Evolutionary conservation across 1,140 invertebrate genomes (phyloP), one percentile per base, ranked within the genome.

Genomic region (Battus philenor): DNA sequence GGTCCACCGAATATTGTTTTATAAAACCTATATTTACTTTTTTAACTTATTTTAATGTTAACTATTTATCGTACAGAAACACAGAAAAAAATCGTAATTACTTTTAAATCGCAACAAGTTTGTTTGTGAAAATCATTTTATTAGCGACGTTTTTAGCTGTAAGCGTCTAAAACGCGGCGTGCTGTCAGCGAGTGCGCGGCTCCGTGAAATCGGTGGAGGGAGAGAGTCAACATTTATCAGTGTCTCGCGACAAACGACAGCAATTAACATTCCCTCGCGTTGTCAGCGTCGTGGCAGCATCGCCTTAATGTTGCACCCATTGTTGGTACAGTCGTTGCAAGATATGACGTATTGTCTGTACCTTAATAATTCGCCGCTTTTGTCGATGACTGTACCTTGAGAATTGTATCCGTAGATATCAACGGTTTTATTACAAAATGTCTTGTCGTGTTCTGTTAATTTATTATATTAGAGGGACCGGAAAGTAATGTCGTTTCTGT

Each of bases 171-270:
- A 45, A 29, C 22, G 39, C 33, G 1, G 27, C 44, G 47, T 50
- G 44, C 32, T 20, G 18, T n/a, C 1, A 27, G 32, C 13, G 22
- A 65, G 65, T 65, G 61, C 54, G 55, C 58, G 17, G 7, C 13
- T 1, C 8, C 15, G 36, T 16, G 18, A 69, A 76, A 71, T 70
- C 65, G 64, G 60, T 29, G 48, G 58, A 59, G 68, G 71, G 67
- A 73, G 70, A 73, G 63, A 73, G 67, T 76, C 75, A 79, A 72
- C 75, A 79, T 79, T 77, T 72, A 69, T 82, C 78, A 79, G 69
- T 75, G 75, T 78, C 78, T 64, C 53, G 52, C 57, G 54, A 69
- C 71, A 79, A 82, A 79, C 67, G 78, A 78, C 66, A 65, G 71
- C 75, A 77, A 82, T 82, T 79, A 82, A 82, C 75, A 77, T 82